Percentiles rank a stretch among this genome's conserved stretches.
Evolutionary conservation across 2,113 vertebrate species (phyloP).

Genomic region (Panthera tigris): DNA sequence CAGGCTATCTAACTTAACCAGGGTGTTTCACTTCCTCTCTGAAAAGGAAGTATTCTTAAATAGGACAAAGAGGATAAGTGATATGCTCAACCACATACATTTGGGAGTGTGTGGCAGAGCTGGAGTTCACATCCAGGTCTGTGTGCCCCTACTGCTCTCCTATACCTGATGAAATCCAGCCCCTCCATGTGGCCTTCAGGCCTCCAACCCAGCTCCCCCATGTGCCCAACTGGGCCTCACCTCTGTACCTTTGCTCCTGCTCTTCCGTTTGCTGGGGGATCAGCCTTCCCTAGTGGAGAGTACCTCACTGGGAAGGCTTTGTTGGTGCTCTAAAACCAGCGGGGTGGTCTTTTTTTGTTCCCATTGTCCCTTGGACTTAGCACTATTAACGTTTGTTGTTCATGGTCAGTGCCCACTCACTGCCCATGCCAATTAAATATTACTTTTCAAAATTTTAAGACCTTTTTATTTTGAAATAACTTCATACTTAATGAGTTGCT

Average conservation of each 20-base stretch:
- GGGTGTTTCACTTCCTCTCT: neutral
- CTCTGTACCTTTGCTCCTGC: neutral
- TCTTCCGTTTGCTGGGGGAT: neutral
- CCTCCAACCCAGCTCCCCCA: neutral
- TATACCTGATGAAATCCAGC: neutral
- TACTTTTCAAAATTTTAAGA: neutral
- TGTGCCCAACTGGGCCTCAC: neutral
- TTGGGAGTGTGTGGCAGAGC: neutral
- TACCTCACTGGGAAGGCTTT: neutral
- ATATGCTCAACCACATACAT: neutral
- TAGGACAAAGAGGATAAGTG: neutral
- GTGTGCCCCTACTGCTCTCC: neutral
- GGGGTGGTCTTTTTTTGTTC: neutral
- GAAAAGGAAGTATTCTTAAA: neutral
- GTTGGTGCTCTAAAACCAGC: neutral
- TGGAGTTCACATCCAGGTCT: neutral
- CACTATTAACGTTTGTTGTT: neutral
- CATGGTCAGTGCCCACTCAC: neutral
- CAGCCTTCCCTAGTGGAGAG: neutral
- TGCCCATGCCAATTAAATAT: neutral
- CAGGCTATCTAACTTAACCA: neutral
- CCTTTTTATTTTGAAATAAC: conserved; percentile 21
- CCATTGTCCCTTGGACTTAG: neutral
- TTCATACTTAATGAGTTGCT: neutral
- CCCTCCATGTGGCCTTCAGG: neutral